phyloP scores from a whole-genome alignment of 2,113 vertebrate species.

The Lepus americanus region DNA sequence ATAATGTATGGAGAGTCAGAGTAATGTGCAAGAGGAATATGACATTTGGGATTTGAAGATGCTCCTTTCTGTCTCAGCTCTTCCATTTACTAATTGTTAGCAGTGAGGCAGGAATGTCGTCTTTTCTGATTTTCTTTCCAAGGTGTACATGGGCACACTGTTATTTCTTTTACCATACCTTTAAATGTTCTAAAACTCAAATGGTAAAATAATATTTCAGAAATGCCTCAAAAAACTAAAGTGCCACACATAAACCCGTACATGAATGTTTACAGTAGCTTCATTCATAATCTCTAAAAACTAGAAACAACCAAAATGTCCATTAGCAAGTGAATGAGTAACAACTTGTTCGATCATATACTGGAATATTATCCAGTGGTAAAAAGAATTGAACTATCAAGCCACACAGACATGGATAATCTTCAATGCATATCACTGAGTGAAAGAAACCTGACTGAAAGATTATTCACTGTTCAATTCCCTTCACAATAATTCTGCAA shows the following conservation, averaged over 20 bases:
- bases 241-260: background rate
- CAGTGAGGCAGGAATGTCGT: background rate
- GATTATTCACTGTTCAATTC: background rate
- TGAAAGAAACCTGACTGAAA: background rate
- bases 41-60: background rate
- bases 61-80: background rate
- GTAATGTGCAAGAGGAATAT: background rate
- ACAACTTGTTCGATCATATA: background rate
- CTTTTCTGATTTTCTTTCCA: background rate
- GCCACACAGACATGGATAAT: background rate
- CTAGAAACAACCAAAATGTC: background rate
- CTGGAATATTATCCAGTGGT: background rate
- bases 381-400: background rate
- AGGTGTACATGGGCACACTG: no score
- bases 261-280: background rate
- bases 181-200: slow-evolving; percentile 4
- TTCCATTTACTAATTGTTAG: background rate
- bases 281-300: background rate
- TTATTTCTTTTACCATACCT: background rate
- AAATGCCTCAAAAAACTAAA: background rate
- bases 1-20: background rate
- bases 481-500: background rate
- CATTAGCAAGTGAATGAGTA: background rate
- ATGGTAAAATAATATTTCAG: background rate
- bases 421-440: background rate